Percentiles rank a stretch among this genome's conserved stretches.
Evolutionary conservation across 53 echinoderm and acorn worm genomes (phyloP).

Genomic region (Temnopleurus reevesii): DNA sequence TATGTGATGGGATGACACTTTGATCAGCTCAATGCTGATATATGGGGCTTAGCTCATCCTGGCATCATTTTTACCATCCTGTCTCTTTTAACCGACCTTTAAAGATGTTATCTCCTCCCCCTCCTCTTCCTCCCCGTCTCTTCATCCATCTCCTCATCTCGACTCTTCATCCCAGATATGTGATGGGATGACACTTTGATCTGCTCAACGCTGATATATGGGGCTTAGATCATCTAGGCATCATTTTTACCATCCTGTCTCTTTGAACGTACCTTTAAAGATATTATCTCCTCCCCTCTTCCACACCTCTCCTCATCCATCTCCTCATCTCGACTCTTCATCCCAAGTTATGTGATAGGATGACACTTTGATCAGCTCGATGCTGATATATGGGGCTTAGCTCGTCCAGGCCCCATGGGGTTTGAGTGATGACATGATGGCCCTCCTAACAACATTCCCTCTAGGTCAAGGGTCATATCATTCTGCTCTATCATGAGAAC

Average conservation of each 20-base stretch:
- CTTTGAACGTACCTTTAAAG: no score
- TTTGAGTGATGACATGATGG: constrained; percentile 33
- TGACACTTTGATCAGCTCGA: constrained; percentile 13
- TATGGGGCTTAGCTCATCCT: constrained; percentile 4
- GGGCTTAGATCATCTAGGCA: no score
- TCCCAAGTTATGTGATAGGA: constrained; percentile 33
- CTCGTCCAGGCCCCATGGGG: constrained; percentile 31
- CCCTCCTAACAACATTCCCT: constrained; percentile 38
- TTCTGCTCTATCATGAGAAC: neutral
- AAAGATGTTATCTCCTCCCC: no score
- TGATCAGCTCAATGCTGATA: constrained; percentile 18
- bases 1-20: constrained; percentile 20
- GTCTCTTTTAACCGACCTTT: no score
- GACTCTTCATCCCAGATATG: no score
- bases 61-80: no score
- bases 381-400: constrained; percentile 26
- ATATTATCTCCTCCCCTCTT: neutral
- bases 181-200: no score
- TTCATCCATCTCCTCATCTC: no score
- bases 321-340: constrained; percentile 9
- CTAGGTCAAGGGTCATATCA: neutral
- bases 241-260: no score
- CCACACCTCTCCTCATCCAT: constrained; percentile 11
- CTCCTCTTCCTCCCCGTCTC: no score
- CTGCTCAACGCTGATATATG: no score